These are phyloP conservation scores for Phengaris alcon DNA, from an alignment of 2,888 invertebrate species.

Conservation along the genomic window DNA sequence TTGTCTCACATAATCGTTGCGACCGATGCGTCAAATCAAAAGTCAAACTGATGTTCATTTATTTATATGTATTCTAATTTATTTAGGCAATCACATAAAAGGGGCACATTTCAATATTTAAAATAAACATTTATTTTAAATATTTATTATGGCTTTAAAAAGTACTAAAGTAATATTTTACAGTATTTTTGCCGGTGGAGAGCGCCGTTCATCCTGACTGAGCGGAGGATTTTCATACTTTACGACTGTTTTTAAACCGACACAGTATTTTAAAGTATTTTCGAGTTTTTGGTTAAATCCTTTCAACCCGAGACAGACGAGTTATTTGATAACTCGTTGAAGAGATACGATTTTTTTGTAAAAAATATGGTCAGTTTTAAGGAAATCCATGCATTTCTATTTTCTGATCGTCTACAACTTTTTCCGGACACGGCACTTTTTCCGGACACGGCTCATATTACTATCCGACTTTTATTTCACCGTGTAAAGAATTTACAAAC, in stretches of 20 bases:
- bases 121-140: too few species aligned
- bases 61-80: too few species aligned
- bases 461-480: background rate
- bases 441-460: background rate
- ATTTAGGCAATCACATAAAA: too few species aligned
- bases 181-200: background rate
- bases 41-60: too few species aligned
- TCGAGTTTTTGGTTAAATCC: background rate
- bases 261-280: background rate
- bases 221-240: background rate
- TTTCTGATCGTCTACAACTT: background rate
- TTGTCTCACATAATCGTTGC: too few species aligned
- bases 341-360: background rate
- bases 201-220: background rate
- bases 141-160: too few species aligned
- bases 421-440: background rate
- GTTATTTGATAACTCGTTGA: background rate
- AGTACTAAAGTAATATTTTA: background rate
- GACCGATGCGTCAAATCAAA: too few species aligned
- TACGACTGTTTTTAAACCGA: slow-evolving; percentile 1
- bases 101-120: too few species aligned
- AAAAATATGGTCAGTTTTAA: background rate
- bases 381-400: background rate
- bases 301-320: background rate
- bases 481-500: background rate